These are phyloP conservation scores for Mesochorus sp. DNA, from an alignment of 2,888 invertebrate genomes.

Conservation along the genomic window DNA sequence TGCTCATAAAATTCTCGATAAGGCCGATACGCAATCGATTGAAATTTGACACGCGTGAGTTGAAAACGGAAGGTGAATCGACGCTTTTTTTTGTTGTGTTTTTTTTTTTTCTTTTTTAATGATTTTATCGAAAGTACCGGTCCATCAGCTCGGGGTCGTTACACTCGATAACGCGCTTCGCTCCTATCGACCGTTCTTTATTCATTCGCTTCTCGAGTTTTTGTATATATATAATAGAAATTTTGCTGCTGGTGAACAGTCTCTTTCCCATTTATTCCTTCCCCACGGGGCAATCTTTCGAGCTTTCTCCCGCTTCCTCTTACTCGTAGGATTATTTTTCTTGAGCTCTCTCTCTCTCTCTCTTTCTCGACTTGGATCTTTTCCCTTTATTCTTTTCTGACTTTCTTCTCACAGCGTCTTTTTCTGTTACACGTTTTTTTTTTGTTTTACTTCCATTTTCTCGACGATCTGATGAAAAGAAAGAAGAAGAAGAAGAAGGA, in stretches of 20 bases:
- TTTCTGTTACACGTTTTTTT: conserved; percentile 28
- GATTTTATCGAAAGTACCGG: conserved; percentile 20
- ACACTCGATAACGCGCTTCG: conserved; percentile 38
- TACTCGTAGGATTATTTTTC: conserved; percentile 44
- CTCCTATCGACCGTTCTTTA: conserved; percentile 30
- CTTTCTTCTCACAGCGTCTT: conserved; percentile 41
- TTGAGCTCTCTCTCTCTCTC: conserved; percentile 23
- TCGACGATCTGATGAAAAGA: conserved; percentile 39
- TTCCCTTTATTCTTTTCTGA: conserved; percentile 16
- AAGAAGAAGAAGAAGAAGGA: conserved; percentile 30
- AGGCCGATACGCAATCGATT: not conserved
- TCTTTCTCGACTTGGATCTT: not conserved
- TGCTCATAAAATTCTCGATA: not conserved
- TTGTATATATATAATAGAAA: conserved; percentile 23
- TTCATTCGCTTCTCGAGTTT: not conserved
- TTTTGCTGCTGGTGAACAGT: conserved; percentile 34
- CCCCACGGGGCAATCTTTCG: conserved; percentile 44
- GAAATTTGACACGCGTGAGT: not conserved
- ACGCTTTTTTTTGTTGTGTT: not conserved
- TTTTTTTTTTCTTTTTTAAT: not conserved
- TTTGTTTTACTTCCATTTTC: conserved; percentile 54
- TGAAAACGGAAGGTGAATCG: not conserved
- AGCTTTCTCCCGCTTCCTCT: conserved; percentile 41
- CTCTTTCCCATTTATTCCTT: conserved; percentile 42
- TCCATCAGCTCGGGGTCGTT: conserved; percentile 24